Conservation (phyloP, 92 coral and sea anemone species). For the Paramuricea clavata region DNA sequence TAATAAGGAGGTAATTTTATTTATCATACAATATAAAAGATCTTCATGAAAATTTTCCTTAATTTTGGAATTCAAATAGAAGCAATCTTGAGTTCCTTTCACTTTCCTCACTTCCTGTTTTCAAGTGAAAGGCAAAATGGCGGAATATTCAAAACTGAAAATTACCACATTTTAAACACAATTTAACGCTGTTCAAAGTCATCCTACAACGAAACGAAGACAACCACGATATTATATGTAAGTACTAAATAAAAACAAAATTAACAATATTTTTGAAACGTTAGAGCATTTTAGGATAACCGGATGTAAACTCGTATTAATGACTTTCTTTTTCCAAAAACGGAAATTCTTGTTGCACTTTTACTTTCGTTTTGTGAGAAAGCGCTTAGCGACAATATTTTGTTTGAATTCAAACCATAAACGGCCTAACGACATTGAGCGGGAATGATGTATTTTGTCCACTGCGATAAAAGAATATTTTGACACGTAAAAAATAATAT, state of each 20-base stretch:
- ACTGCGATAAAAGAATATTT: too few relatives aligned
- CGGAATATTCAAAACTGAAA: slow-evolving; percentile 2
- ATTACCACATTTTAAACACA: neutral
- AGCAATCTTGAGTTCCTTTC: neutral
- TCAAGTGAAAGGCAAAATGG: neutral
- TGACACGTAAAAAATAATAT: neutral
- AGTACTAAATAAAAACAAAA: neutral
- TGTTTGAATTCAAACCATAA: neutral
- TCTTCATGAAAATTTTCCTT: neutral
- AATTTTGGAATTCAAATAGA: neutral
- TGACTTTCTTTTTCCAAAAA: neutral
- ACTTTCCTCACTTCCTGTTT: neutral
- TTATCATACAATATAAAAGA: too few relatives aligned
- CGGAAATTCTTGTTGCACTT: neutral
- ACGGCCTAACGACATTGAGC: slow-evolving; percentile 4
- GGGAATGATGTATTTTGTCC: too few relatives aligned
- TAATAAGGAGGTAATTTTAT: too few relatives aligned
- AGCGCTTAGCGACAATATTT: neutral
- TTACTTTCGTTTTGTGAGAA: neutral
- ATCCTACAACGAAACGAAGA: neutral
- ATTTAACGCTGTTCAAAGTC: neutral
- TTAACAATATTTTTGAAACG: neutral
- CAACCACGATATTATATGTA: neutral
- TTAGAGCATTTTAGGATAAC: neutral
- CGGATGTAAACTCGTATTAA: too few relatives aligned